Conservation (phyloP, 2,797 vertebrate genomes). For the Lophius americanus region DNA sequence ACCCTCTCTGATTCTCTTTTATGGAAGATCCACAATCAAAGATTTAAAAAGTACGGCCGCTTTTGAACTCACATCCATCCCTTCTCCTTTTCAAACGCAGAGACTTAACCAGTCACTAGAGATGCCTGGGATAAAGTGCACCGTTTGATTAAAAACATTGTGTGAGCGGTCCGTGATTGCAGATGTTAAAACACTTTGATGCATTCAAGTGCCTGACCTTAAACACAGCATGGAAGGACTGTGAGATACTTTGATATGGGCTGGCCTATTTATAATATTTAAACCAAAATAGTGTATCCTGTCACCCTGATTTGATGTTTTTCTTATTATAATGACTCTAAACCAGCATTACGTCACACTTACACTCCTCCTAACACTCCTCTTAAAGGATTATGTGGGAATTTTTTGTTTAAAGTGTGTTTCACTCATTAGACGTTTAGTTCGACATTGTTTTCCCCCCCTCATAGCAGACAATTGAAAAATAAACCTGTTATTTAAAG, state of each 20-base stretch:
- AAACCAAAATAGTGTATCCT: background rate
- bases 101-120: conserved; percentile 25
- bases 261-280: background rate
- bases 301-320: background rate
- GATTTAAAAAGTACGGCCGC: conserved; percentile 47
- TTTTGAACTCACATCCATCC: conserved; percentile 27
- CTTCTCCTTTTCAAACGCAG: conserved; percentile 16
- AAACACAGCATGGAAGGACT: background rate
- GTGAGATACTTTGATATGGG: background rate
- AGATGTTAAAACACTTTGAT: background rate
- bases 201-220: background rate
- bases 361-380: background rate
- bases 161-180: background rate
- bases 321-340: background rate
- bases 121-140: conserved; percentile 5
- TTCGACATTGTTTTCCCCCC: conserved; percentile 22
- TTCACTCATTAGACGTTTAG: conserved; percentile 5
- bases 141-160: conserved; percentile 19
- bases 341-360: conserved; percentile 10
- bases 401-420: conserved; percentile 19
- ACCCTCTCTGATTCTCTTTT: conserved; percentile 50
- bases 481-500: conserved; percentile 27
- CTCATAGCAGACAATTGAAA: conserved; percentile 16
- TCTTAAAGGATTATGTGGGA: conserved; percentile 1
- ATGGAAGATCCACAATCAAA: conserved; percentile 49